phyloP scores from a whole-genome alignment of 2,888 invertebrate species.

The Nemoura dubitans region DNA sequence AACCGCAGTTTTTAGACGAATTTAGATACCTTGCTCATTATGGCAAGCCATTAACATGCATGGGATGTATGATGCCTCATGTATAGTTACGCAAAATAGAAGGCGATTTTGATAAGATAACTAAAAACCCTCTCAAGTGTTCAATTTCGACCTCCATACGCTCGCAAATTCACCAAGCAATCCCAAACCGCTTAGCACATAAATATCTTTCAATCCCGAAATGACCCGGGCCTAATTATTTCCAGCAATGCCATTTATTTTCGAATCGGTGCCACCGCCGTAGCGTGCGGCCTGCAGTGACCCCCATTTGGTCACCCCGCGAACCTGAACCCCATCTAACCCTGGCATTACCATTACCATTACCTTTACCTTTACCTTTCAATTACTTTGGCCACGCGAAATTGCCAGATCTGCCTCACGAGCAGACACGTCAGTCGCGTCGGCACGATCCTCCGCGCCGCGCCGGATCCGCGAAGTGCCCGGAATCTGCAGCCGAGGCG shows the following conservation, averaged over 20 bases:
- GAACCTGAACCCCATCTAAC: neutral
- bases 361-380: neutral
- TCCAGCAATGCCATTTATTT: neutral
- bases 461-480: neutral
- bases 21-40: too few species aligned
- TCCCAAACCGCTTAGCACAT: neutral
- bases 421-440: neutral
- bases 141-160: too few species aligned
- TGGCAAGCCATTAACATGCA: too few species aligned
- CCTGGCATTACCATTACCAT: neutral
- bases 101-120: too few species aligned
- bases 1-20: too few species aligned
- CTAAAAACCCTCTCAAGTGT: too few species aligned
- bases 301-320: neutral
- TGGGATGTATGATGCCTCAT: too few species aligned
- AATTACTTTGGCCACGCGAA: neutral
- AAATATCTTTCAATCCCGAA: neutral
- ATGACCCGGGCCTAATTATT: neutral
- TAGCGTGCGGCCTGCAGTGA: neutral
- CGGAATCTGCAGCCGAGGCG: neutral
- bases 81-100: too few species aligned
- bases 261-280: neutral
- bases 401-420: neutral
- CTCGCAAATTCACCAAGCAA: too few species aligned
- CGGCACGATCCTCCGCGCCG: neutral